These are phyloP conservation scores for Catostylus mosaicus DNA, from an alignment of 30 jellyfish, hydroid and myxozoan species.

Conservation along the genomic window DNA sequence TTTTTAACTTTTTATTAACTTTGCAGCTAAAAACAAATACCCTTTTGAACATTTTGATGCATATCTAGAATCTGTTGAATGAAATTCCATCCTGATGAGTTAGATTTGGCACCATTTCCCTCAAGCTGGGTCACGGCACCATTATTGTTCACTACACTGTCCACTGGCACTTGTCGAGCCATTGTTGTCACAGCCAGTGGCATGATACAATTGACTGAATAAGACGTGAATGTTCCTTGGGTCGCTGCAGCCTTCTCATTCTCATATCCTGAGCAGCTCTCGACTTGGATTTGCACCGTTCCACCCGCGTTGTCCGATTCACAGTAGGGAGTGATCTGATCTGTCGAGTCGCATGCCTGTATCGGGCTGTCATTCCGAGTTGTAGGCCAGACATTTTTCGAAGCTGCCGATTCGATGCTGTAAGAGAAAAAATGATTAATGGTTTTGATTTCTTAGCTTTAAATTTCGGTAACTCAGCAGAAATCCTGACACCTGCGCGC, in stretches of 20 bases:
- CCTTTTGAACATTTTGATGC: constrained; percentile 66
- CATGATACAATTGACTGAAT: constrained; percentile 9
- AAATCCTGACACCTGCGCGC: too few relatives aligned
- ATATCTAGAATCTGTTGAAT: constrained; percentile 64
- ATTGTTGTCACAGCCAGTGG: constrained; percentile 1
- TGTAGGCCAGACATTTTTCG: constrained; percentile 39
- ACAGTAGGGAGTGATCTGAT: constrained; percentile 52
- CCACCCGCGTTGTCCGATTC: constrained; percentile 23
- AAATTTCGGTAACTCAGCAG: too few relatives aligned
- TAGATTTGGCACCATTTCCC: constrained; percentile 11
- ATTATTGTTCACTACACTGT: not conserved
- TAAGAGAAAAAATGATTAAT: not conserved
- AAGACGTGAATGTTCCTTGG: constrained; percentile 6
- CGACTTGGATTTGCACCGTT: constrained; percentile 30
- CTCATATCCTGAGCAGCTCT: not conserved
- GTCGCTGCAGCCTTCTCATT: constrained; percentile 7
- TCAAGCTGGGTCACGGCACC: constrained; percentile 21
- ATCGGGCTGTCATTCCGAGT: constrained; percentile 45
- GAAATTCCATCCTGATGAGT: constrained; percentile 57
- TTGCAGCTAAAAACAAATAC: not conserved
- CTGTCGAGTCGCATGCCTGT: constrained; percentile 70
- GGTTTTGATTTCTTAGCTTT: not conserved
- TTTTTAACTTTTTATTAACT: not conserved
- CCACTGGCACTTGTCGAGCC: constrained; percentile 33
- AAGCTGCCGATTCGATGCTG: constrained; percentile 25